A percentile compares a stretch with the other conserved stretches of the same genome.
Evolutionary conservation across 2,797 vertebrate genomes (phyloP).

Genomic region (Molossus alvarezi): DNA sequence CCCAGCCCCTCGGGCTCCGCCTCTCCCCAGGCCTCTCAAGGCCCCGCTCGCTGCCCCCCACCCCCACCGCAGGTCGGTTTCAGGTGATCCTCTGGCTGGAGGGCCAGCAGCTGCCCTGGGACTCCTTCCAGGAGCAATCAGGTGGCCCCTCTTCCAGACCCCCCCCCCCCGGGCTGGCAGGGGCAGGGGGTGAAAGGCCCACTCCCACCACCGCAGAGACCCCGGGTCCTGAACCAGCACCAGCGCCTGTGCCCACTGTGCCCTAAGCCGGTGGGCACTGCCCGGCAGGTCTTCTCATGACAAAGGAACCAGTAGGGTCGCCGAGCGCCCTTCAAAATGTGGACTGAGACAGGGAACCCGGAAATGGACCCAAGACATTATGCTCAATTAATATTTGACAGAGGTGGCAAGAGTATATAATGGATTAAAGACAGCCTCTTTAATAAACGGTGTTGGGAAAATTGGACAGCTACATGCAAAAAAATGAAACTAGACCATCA

Average conservation of each 20-base stretch:
- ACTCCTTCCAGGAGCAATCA: slow-evolving; percentile 10
- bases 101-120: slow-evolving; percentile 51
- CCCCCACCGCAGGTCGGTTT: slow-evolving; percentile 11
- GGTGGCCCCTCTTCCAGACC: not conserved
- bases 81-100: not conserved
- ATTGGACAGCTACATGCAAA: too few relatives aligned
- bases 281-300: not conserved
- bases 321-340: not conserved
- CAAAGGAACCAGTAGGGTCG: not conserved
- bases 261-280: rapidly evolving
- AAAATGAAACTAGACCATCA: too few relatives aligned
- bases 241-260: rapidly evolving
- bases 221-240: not conserved
- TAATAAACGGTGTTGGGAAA: too few relatives aligned
- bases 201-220: rapidly evolving
- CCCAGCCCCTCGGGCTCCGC: not conserved
- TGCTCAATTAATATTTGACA: too few relatives aligned
- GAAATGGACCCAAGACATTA: too few relatives aligned
- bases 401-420: too few relatives aligned
- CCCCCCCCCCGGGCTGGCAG: not conserved
- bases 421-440: too few relatives aligned
- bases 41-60: not conserved
- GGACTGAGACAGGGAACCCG: too few relatives aligned
- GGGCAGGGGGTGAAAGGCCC: not conserved
- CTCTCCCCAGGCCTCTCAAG: slow-evolving; percentile 35